Conservation (phyloP, 2,888 invertebrate species). For the Patella depressa region DNA sequence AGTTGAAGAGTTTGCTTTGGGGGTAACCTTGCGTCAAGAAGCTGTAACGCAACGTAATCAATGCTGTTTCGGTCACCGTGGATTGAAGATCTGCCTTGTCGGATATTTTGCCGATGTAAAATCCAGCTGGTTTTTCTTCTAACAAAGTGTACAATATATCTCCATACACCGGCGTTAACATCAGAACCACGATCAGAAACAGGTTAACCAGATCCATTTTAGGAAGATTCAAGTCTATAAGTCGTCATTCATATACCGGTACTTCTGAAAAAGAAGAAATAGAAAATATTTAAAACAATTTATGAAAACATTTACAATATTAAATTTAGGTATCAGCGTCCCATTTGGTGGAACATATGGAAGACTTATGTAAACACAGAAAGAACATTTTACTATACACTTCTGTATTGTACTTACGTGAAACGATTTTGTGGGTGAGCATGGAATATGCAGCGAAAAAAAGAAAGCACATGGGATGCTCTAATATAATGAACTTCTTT, state of each 20-base stretch:
- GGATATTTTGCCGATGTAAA: constrained; percentile 52
- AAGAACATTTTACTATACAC: too few relatives aligned
- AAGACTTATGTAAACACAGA: too few relatives aligned
- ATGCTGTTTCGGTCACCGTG: constrained; percentile 35
- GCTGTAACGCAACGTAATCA: constrained; percentile 41
- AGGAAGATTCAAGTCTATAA: neutral
- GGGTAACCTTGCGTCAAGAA: constrained; percentile 36
- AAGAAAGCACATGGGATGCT: too few relatives aligned
- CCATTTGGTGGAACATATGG: too few relatives aligned
- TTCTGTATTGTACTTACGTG: too few relatives aligned
- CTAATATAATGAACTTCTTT: too few relatives aligned
- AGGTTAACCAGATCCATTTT: neutral
- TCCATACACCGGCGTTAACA: neutral
- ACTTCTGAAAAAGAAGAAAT: neutral
- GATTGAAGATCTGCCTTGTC: constrained; percentile 68
- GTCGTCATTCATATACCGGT: neutral
- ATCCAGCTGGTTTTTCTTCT: constrained; percentile 55
- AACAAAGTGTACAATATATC: constrained; percentile 21
- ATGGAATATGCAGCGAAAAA: too few relatives aligned
- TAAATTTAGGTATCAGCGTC: too few relatives aligned
- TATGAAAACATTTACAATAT: too few relatives aligned
- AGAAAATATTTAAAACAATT: too few relatives aligned
- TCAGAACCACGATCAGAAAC: neutral
- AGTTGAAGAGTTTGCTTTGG: constrained; percentile 79
- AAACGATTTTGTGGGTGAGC: too few relatives aligned